Conservation (phyloP, 1,140 invertebrate genomes). For the Trigoniulus corallinus region DNA sequence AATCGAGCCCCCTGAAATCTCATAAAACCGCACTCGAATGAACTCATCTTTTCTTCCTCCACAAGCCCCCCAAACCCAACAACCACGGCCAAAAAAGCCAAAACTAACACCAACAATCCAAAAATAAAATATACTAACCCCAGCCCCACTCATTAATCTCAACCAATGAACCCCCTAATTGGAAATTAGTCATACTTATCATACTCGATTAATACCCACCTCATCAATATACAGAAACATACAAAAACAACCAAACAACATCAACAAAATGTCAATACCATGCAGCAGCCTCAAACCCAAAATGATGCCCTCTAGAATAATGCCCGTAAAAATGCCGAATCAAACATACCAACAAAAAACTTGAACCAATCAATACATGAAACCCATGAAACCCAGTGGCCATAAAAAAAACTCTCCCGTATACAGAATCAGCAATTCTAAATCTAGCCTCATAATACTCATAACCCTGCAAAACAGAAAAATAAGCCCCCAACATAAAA, state of each 20-base stretch:
- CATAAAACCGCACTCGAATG: neutral
- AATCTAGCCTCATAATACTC: slow-evolving; percentile 32
- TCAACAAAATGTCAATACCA: slow-evolving; percentile 61
- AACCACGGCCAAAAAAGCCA: neutral
- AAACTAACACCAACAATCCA: neutral
- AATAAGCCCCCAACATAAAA: slow-evolving; percentile 35
- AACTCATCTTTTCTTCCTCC: neutral
- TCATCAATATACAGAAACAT: slow-evolving; percentile 47
- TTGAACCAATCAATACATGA: slow-evolving; percentile 49
- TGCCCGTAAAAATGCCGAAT: slow-evolving; percentile 28
- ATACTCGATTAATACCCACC: slow-evolving; percentile 43
- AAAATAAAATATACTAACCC: slow-evolving; percentile 34
- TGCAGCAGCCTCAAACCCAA: slow-evolving; percentile 16
- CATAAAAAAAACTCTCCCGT: slow-evolving; percentile 48
- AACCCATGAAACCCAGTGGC: slow-evolving; percentile 52
- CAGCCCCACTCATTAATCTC: slow-evolving; percentile 16
- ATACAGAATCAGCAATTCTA: slow-evolving; percentile 39
- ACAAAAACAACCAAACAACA: slow-evolving; percentile 34
- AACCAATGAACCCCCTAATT: slow-evolving; percentile 39
- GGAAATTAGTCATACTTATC: slow-evolving; percentile 41
- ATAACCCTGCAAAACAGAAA: slow-evolving; percentile 25
- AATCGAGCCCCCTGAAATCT: neutral
- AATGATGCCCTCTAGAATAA: neutral
- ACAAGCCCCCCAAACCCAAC: neutral
- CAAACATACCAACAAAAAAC: slow-evolving; percentile 51